phyloP scores from a whole-genome alignment of 30 jellyfish, hydroid and myxozoan genomes.

The Aurelia aurita region DNA sequence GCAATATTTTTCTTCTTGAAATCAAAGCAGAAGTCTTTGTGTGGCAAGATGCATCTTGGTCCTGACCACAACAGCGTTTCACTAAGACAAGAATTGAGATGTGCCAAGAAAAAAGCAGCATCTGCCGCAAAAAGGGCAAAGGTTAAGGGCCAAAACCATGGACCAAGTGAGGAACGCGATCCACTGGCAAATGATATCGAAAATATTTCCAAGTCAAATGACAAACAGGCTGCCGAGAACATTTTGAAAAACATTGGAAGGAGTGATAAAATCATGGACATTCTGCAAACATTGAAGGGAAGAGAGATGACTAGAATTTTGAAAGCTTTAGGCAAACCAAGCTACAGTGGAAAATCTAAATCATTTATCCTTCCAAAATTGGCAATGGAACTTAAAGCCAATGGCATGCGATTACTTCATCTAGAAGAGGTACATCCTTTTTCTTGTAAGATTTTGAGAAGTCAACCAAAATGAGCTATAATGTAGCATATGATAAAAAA shows the following conservation, averaged over 20 bases:
- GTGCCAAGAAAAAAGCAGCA: not conserved
- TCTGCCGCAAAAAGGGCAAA: not conserved
- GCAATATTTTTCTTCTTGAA: not conserved
- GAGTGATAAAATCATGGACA: not conserved
- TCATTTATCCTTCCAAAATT: slow-evolving; percentile 2
- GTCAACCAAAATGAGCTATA: not conserved
- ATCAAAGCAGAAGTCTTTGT: slow-evolving; percentile 1
- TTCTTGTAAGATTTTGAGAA: not conserved
- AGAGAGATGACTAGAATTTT: not conserved
- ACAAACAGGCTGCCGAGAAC: not conserved
- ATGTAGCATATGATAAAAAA: too few relatives aligned
- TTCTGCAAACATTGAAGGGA: not conserved
- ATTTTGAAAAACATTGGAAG: not conserved
- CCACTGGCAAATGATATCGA: not conserved
- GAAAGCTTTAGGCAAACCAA: slow-evolving; percentile 10
- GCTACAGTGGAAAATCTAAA: not conserved
- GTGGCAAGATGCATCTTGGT: slow-evolving; percentile 7
- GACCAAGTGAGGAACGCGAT: not conserved
- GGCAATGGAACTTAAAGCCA: slow-evolving; percentile 8
- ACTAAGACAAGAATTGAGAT: not conserved
- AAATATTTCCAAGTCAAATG: not conserved
- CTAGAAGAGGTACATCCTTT: not conserved
- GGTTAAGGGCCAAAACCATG: not conserved
- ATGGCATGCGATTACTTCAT: not conserved
- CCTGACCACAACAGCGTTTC: not conserved